Conservation (phyloP, 1,140 invertebrate species). For the Drosophila sproati region DNA sequence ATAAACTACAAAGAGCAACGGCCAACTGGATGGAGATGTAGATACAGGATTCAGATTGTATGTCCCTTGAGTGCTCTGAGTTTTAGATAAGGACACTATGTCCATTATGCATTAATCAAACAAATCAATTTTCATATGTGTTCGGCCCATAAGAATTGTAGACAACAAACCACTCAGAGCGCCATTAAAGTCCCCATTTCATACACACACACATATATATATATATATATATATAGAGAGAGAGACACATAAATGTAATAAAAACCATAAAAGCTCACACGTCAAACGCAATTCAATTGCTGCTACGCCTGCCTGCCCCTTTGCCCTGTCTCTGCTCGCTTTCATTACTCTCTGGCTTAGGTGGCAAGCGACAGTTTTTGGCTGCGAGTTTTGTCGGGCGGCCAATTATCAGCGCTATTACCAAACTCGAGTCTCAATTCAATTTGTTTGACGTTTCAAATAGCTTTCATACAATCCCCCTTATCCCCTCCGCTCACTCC, state of each 20-base stretch:
- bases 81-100: slow-evolving; percentile 13
- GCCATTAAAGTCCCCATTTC: background rate
- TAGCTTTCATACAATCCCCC: slow-evolving; percentile 32
- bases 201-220: background rate
- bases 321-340: background rate
- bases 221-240: background rate
- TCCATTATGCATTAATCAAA: slow-evolving; percentile 70
- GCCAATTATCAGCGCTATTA: slow-evolving; percentile 56
- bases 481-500: background rate
- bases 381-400: slow-evolving; percentile 21
- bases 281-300: slow-evolving; percentile 72
- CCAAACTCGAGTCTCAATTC: slow-evolving; percentile 44
- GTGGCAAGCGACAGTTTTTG: slow-evolving; percentile 30
- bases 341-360: background rate
- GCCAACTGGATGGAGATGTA: background rate
- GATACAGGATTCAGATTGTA: background rate
- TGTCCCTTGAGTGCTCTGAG: background rate
- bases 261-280: slow-evolving; percentile 80
- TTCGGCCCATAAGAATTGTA: slow-evolving; percentile 18
- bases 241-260: slow-evolving; percentile 70
- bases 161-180: slow-evolving; percentile 37
- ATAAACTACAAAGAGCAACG: slow-evolving; percentile 34
- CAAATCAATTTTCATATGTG: slow-evolving; percentile 77
- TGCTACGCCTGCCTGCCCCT: slow-evolving; percentile 13
- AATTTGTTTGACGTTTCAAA: slow-evolving; percentile 56